Base-by-base conservation (phyloP, 2,888 invertebrate genomes). In the Rotaria socialis region DNA sequence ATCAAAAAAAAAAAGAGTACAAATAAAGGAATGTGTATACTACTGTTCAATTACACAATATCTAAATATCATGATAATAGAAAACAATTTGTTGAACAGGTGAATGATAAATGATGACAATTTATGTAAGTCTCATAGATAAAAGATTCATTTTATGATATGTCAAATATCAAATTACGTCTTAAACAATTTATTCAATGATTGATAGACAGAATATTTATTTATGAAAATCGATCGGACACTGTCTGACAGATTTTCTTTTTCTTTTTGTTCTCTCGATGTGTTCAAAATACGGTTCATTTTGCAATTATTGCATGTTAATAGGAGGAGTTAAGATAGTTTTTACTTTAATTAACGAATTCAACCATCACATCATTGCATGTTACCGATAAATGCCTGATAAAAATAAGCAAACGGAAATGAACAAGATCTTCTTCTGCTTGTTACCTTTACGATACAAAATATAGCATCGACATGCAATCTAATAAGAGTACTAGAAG, bases 151-250 rank as follows among this genome's bases (percentile, higher is more conserved):
- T 60, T 60, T 60, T 60, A 24, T 60, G 2, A 60, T 60, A 27
- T 60, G 58, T 60, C 58, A 60, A 60, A 60, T 60, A n/a, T 60
- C 58, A 60, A 60, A 60, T 60, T 27, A 60, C 58, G 8, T 27
- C 58, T 58, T 58, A 58, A n/a, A 6, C n/a, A 58, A 24, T 58
- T 11, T 58, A 58, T 58, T 58, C 27, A 27, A 60, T 60, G 58
- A 60, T 60, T 60, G 58, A 60, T 60, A 60, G 58, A 60, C 58
- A 60, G 58, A 60, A 60, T 60, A 60, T 60, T 55, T 55, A 55
- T 55, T 60, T 60, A 60, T 60, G 58, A 60, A 60, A 60, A 60
- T 60, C 24, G 58, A 60, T 60, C 58, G 58, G 11, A 27, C 27
- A 60, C 58, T 60, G 27, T 60, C 58, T 60, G 27, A n/a, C 58